Evolutionary conservation across 2,113 vertebrate species (phyloP).

Genomic region (Dunckerocampus dactyliophorus): DNA sequence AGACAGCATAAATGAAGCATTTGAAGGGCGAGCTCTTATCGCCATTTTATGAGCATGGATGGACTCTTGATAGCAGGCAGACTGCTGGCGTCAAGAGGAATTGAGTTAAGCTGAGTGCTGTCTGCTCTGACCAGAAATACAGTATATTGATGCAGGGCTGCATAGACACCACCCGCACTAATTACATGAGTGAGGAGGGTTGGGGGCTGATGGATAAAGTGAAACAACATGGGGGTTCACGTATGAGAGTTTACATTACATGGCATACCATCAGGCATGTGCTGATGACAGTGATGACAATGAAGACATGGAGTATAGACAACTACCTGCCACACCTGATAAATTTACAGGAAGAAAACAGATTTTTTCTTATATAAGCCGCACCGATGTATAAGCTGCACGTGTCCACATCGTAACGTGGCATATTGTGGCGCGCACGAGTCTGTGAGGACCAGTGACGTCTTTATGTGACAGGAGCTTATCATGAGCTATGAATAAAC

Average conservation of each 20-base stretch:
- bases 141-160: conserved; percentile 21
- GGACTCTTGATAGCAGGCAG: conserved; percentile 49
- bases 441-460: no score
- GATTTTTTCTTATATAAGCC: no score
- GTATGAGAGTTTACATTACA: conserved; percentile 15
- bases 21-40: conserved; percentile 4
- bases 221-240: conserved; percentile 1
- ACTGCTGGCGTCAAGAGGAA: conserved; percentile 57
- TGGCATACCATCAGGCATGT: background rate
- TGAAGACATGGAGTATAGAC: background rate
- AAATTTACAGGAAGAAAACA: no score
- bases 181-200: conserved; percentile 13
- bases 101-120: conserved; percentile 63
- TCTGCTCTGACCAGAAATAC: conserved; percentile 48
- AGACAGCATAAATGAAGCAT: conserved; percentile 27
- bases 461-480: no score
- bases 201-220: conserved; percentile 10
- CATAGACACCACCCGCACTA: conserved; percentile 25
- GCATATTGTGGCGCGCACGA: no score
- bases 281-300: background rate
- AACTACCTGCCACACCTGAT: no score
- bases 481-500: no score
- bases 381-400: no score
- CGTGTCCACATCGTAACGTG: no score
- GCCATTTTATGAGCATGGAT: conserved; percentile 41